Evolutionary conservation across 2,888 invertebrate species (phyloP), one percentile per base, ranked within the genome.

Genomic region (Cosmopolites sordidus): DNA sequence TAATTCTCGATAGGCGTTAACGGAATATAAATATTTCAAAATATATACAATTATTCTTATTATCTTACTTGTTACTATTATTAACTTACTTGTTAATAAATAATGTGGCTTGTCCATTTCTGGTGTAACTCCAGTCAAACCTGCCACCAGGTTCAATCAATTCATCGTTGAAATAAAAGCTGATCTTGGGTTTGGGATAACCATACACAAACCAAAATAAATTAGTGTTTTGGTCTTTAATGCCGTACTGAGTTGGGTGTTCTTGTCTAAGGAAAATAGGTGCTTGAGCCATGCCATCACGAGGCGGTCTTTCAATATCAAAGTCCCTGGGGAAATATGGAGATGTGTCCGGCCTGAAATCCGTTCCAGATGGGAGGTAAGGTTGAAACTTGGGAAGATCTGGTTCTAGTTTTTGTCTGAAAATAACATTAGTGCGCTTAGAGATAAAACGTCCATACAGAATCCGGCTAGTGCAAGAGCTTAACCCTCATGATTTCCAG

Each of bases 121-220:
- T 83, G 0, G 92, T 89, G 69, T 93, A 91, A 64, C 89, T 92
- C 73, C 83, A 86, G 67, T 91, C 91, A 69, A 89, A 93, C 53
- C 90, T 75, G 9, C 92, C 92, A 0, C 92, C 92, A 51, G 86
- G 80, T 64, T 91, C 88, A 46, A 93, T 84, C 0, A 83, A 78
- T 65, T 88, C 83, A 61, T 89, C 92, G 66, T 93, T 87, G 76
- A 89, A 92, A 70, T 84, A 89, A 77, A 90, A 97, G 2, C 83
- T 82, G 83, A 97, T 89, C 71, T 86, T 89, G 1, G 98, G 98
- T 72, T 94, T 93, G 0, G 98, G 98, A 75, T 94, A 95, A 0
- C 96, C 97, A 69, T 93, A 92, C 11, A 97, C 91, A 73, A 91
- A 94, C 87, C 96, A 92, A 75, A 90, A 89, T 49, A 99, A 77